Evolutionary conservation across 2,113 vertebrate species (phyloP).

Genomic region (Heterocephalus glaber): DNA sequence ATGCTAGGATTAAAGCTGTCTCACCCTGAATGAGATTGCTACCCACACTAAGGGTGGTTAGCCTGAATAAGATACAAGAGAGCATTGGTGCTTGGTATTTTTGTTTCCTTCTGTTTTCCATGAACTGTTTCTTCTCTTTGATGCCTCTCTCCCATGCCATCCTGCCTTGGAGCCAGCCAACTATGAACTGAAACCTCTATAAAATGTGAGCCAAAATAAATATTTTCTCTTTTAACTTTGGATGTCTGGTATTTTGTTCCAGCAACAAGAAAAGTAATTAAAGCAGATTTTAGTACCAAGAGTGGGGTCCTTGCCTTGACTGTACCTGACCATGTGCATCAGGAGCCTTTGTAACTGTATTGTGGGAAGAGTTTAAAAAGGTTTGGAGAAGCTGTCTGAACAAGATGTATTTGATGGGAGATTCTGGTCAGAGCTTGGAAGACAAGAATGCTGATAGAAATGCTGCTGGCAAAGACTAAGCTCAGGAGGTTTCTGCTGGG

Average conservation of each 20-base stretch:
- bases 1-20: background rate
- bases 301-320: background rate
- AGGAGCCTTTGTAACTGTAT: background rate
- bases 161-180: background rate
- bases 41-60: background rate
- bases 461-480: background rate
- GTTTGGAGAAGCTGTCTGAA: background rate
- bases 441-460: background rate
- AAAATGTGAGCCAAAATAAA: background rate
- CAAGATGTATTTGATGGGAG: background rate
- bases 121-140: background rate
- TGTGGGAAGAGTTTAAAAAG: background rate
- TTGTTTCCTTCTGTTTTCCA: background rate
- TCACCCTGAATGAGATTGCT: background rate
- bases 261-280: background rate
- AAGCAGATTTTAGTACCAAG: background rate
- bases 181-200: background rate
- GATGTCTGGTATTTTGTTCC: background rate
- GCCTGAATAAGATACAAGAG: background rate
- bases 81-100: background rate
- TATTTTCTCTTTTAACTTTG: background rate
- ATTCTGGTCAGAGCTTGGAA: background rate
- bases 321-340: background rate
- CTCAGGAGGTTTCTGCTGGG: background rate
- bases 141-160: background rate